Conservation (phyloP, 2,113 vertebrate species). For the Pluvialis apricaria region DNA sequence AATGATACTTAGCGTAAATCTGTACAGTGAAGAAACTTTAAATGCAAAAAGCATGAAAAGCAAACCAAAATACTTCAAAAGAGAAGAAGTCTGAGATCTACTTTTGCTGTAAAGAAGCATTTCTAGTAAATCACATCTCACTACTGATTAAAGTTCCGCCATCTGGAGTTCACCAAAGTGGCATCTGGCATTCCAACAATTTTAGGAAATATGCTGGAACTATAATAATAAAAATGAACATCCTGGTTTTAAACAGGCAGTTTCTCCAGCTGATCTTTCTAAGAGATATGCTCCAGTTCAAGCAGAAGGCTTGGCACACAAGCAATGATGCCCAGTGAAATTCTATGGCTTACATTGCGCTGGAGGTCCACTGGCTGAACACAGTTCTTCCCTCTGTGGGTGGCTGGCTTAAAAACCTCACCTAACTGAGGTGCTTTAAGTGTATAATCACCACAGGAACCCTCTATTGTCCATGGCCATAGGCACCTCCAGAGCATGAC, state of each 20-base stretch:
- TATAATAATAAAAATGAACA: background rate
- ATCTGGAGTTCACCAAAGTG: conserved; percentile 34
- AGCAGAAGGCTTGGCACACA: background rate
- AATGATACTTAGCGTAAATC: background rate
- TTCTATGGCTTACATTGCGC: background rate
- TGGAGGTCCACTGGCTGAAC: background rate
- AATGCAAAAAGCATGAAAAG: background rate
- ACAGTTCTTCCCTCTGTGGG: background rate
- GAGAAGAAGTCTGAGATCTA: background rate
- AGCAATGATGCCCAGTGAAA: background rate
- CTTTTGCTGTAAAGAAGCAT: background rate
- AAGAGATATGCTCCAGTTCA: background rate
- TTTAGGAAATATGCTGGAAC: conserved; percentile 44
- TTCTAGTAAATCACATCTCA: conserved; percentile 40
- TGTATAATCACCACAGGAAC: background rate
- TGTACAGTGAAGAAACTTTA: background rate
- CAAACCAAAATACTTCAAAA: background rate
- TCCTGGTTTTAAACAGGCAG: conserved; percentile 9
- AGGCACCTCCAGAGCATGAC: background rate
- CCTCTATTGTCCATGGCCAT: background rate
- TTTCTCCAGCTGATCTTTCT: conserved; percentile 3
- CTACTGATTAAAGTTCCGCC: conserved; percentile 40
- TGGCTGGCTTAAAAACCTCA: background rate
- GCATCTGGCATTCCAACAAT: conserved; percentile 34
- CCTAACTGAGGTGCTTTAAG: background rate